Conservation (phyloP, 2,888 invertebrate genomes). For the Rhingia rostrata region DNA sequence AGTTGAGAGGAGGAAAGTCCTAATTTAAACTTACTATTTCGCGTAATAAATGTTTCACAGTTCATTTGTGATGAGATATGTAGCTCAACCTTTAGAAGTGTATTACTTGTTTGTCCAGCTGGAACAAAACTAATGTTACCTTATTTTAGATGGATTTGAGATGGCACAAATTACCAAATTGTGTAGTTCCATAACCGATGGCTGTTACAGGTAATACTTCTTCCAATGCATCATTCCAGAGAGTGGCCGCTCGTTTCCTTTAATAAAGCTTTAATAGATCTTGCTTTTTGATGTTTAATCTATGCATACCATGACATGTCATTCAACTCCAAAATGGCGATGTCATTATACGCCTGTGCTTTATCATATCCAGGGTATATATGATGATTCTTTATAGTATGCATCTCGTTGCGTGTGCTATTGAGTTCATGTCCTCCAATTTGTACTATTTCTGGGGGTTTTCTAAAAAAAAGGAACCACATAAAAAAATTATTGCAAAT, state of each 20-base stretch:
- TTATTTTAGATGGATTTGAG: not conserved
- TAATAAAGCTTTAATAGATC: not conserved
- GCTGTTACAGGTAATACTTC: slow-evolving; percentile 15
- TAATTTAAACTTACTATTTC: slow-evolving; percentile 27
- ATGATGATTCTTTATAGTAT: not conserved
- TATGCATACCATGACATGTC: slow-evolving; percentile 11
- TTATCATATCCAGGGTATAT: slow-evolving; percentile 40
- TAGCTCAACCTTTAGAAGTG: slow-evolving; percentile 21
- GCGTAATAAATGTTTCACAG: no score
- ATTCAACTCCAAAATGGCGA: slow-evolving; percentile 35
- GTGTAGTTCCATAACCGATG: slow-evolving; percentile 32
- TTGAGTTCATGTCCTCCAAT: slow-evolving; percentile 3
- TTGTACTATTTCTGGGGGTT: not conserved
- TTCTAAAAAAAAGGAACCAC: no score
- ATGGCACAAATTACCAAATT: not conserved
- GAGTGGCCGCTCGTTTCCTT: slow-evolving; percentile 14
- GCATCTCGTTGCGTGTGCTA: not conserved
- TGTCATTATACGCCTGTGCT: slow-evolving; percentile 45
- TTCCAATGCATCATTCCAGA: slow-evolving; percentile 23
- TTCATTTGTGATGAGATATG: not conserved
- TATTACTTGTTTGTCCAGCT: slow-evolving; percentile 6
- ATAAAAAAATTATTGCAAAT: no score
- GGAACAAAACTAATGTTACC: not conserved
- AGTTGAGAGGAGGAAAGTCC: slow-evolving; percentile 77
- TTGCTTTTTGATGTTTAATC: no score